Evolutionary conservation across 2,797 vertebrate genomes (phyloP), one percentile per base, ranked within the genome.

Genomic region (Anniella stebbinsi): DNA sequence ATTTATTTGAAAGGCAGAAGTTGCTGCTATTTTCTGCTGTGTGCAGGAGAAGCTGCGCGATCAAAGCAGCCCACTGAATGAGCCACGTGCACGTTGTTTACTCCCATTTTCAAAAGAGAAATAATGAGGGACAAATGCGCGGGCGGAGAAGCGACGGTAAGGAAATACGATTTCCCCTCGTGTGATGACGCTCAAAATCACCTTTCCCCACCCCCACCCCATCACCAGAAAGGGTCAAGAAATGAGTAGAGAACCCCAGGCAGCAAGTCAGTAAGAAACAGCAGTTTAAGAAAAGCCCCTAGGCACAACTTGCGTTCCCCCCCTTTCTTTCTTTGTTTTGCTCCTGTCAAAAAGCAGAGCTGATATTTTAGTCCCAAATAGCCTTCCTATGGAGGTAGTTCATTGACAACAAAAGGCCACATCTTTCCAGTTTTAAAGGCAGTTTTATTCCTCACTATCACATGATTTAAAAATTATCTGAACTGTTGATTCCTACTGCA

Each of bases 261-360:
- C 84, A 0, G 63, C 0, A 85, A 2, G 2, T 0, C 38, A 92
- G 11, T 13, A 94, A 86, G 11, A 91, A 92, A 92, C n/a, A 48
- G n/a, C 38, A 72, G 48, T 91, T 3, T 78, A 81, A 89, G 91
- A 70, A 1, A 75, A 84, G 48, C 88, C 45, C 10, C 3, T 89
- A 36, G 0, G 2, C 88, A 69, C 66, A 88, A 77, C 4, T 87
- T 41, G 36, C 13, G 15, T 60, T 78, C 10, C 36, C 54, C 57
- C 89, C 90, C n/a, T 90, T 93, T 93, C n/a, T 21, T 63, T 25
- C 92, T 51, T 41, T 5, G 21, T 25, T 93, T n/a, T 41, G 88
- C 13, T 36, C 72, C 41, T 11, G 63, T 28, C 23, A 76, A 38
- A 80, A n/a, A 1, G 2, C 36, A 90, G 28, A 92, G 80, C 0